These are phyloP conservation scores for Desmophyllum pertusum DNA, from an alignment of 92 coral and sea anemone genomes.

Conservation along the genomic window DNA sequence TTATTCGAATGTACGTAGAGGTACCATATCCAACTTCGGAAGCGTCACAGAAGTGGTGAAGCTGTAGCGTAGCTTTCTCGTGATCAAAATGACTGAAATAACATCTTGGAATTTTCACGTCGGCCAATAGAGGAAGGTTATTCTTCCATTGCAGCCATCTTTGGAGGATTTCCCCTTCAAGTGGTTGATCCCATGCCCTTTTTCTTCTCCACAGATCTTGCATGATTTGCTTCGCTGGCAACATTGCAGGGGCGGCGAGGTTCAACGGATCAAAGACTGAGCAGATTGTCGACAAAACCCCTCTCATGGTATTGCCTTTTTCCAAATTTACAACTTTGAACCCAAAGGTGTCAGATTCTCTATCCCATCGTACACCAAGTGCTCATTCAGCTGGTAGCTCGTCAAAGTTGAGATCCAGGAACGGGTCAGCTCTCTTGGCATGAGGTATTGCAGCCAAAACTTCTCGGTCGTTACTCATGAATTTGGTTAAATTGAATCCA, in stretches of 20 bases:
- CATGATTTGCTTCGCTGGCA: conserved; percentile 43
- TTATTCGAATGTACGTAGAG: conserved; percentile 31
- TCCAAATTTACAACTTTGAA: conserved; percentile 3
- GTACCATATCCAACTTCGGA: conserved; percentile 62
- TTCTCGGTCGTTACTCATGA: not conserved
- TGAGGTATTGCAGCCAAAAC: conserved; percentile 13
- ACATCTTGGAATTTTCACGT: conserved; percentile 43
- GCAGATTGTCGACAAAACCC: conserved; percentile 29
- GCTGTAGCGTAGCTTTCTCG: conserved; percentile 21
- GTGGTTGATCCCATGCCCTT: conserved; percentile 42
- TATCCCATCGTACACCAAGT: conserved; percentile 10
- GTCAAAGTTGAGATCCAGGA: no score
- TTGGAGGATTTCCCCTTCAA: conserved; percentile 32
- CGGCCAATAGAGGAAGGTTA: conserved; percentile 26
- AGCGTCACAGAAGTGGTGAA: conserved; percentile 54
- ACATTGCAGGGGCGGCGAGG: no score
- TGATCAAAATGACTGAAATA: conserved; percentile 35
- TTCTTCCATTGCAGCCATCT: conserved; percentile 34
- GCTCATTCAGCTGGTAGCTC: conserved; percentile 1
- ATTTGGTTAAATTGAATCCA: conserved; percentile 5
- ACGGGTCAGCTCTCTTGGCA: conserved; percentile 12
- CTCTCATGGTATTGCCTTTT: conserved; percentile 5
- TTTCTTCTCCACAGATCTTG: conserved; percentile 43
- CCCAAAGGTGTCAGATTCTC: not conserved
- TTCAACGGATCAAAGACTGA: conserved; percentile 39